Percentiles rank a stretch among this genome's conserved stretches.
phyloP scores from a whole-genome alignment of 2,113 vertebrate species.

The Sinocyclocheilus grahami region DNA sequence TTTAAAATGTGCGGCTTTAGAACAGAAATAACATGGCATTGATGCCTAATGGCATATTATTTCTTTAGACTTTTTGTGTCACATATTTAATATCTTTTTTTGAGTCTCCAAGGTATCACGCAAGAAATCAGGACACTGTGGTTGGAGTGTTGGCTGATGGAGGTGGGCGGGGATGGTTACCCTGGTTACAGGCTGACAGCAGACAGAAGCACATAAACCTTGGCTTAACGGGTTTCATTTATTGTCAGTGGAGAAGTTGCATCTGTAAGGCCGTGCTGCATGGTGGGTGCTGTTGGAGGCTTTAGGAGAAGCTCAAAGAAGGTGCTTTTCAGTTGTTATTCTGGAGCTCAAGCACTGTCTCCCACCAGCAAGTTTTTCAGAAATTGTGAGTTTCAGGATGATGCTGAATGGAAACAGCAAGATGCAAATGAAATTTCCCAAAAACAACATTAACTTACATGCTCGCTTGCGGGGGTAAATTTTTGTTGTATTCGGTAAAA shows the following conservation, averaged over 20 bases:
- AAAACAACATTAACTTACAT: neutral
- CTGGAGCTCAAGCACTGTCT: constrained; percentile 17
- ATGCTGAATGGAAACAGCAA: neutral
- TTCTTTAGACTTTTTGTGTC: neutral
- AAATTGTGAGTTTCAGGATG: neutral
- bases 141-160: constrained; percentile 27
- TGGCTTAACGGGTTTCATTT: constrained; percentile 21
- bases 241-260: constrained; percentile 11
- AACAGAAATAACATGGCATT: neutral
- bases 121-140: constrained; percentile 34
- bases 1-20: constrained; percentile 13
- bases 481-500: neutral
- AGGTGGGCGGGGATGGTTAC: constrained; percentile 14
- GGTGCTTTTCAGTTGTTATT: neutral
- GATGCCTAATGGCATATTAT: neutral
- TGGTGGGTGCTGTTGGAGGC: neutral
- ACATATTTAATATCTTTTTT: neutral
- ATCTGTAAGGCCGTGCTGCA: neutral
- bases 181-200: constrained; percentile 31
- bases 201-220: constrained; percentile 9
- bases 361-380: neutral
- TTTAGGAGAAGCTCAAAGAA: neutral
- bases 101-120: neutral
- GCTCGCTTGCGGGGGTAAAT: neutral
- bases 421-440: neutral